Percentiles rank a stretch among this genome's conserved stretches.
phyloP scores from a whole-genome alignment of 1,140 invertebrate species.

The Mamestra configurata region DNA sequence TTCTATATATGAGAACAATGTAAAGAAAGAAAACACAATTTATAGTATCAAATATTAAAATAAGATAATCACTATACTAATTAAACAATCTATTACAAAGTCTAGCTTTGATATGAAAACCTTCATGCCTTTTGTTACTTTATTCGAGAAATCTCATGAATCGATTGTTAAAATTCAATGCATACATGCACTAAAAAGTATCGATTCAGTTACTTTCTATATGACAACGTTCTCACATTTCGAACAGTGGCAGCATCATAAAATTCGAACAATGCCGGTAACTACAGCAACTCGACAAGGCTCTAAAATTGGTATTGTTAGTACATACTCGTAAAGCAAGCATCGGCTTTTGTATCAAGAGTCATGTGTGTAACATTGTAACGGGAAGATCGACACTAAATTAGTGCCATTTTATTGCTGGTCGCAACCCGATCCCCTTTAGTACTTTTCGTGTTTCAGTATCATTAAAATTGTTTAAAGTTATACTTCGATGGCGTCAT shows the following conservation, averaged over 20 bases:
- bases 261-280: conserved; percentile 64
- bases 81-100: too few relatives aligned
- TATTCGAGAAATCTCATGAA: background rate
- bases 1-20: too few relatives aligned
- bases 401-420: conserved; percentile 61
- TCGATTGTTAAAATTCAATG: background rate
- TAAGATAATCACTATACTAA: too few relatives aligned
- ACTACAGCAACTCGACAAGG: conserved; percentile 61
- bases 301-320: conserved; percentile 70
- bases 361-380: conserved; percentile 68
- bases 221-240: conserved; percentile 52
- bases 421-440: conserved; percentile 52
- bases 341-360: conserved; percentile 64
- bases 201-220: background rate
- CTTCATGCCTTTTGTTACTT: too few relatives aligned
- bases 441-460: conserved; percentile 34
- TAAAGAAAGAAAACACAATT: too few relatives aligned
- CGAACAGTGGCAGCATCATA: conserved; percentile 58
- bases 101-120: too few relatives aligned
- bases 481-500: conserved; percentile 2
- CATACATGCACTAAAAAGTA: conserved; percentile 3
- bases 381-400: conserved; percentile 65
- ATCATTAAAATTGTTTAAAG: conserved; percentile 36
- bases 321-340: conserved; percentile 70
- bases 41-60: too few relatives aligned